Conservation (phyloP, 2,888 invertebrate genomes). For the Dasysyrphus tricinctus region DNA sequence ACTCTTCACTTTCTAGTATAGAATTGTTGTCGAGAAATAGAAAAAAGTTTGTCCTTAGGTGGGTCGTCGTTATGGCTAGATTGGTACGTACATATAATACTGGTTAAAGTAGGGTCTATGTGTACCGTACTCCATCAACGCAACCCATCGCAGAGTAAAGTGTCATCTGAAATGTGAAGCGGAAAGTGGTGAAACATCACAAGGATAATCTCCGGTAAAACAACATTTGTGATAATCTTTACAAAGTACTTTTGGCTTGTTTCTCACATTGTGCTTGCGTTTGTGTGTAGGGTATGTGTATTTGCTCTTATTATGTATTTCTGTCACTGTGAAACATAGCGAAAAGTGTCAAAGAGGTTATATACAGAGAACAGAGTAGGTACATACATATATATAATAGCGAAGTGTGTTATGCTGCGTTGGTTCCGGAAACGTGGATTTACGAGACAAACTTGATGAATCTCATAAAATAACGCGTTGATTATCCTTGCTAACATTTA, state of each 20-base stretch:
- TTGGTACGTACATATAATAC: neutral
- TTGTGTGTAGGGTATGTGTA: neutral
- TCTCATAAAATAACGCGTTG: conserved; percentile 75
- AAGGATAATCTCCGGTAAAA: conserved; percentile 75
- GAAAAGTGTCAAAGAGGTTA: conserved; percentile 57
- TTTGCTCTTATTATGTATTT: neutral
- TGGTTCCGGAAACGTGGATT: conserved; percentile 48
- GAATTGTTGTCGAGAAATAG: neutral
- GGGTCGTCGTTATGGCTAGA: conserved; percentile 11
- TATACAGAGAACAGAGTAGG: neutral
- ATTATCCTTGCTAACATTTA: conserved; percentile 73
- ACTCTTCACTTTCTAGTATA: neutral
- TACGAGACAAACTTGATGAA: conserved; percentile 67
- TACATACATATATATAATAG: neutral
- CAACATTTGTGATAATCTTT: conserved; percentile 75
- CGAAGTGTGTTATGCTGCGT: conserved; percentile 27
- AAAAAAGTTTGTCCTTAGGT: conserved; percentile 40
- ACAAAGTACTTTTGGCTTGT: conserved; percentile 75
- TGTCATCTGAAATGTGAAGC: conserved; percentile 71
- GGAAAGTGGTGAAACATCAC: conserved; percentile 75
- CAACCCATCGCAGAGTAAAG: conserved; percentile 47
- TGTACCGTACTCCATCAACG: conserved; percentile 27
- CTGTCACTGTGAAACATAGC: conserved; percentile 17
- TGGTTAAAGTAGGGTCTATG: conserved; percentile 14
- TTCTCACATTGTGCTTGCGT: conserved; percentile 46